These are phyloP conservation scores for Otus scops DNA, from an alignment of 2,797 vertebrate genomes.

Conservation along the genomic window DNA sequence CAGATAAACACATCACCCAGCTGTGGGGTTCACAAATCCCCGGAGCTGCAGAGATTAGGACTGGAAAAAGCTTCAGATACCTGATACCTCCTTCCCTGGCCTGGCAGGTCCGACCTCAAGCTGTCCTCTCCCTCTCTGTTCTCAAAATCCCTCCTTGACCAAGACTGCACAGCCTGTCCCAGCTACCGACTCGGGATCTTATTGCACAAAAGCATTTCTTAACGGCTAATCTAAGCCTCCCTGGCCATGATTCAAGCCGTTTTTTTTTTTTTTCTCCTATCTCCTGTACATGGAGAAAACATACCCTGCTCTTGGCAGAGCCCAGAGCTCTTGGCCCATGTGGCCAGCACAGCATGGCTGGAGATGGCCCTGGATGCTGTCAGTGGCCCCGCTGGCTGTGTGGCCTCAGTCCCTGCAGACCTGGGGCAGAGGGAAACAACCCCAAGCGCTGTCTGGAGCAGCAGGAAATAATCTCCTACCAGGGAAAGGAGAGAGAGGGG, in stretches of 20 bases:
- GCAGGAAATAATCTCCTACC: neutral
- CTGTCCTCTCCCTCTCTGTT: neutral
- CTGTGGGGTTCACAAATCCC: neutral
- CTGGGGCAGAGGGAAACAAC: neutral
- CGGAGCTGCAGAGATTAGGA: neutral
- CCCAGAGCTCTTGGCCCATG: neutral
- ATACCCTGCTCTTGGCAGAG: neutral
- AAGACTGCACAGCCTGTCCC: neutral
- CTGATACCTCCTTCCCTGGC: neutral
- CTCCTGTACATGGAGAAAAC: neutral
- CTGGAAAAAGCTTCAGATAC: neutral
- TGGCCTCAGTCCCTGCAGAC: neutral
- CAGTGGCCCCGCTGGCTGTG: accelerated
- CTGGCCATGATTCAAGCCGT: neutral
- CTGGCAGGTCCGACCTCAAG: neutral
- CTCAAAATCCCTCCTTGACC: neutral
- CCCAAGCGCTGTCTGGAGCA: neutral
- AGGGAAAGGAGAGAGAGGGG: neutral
- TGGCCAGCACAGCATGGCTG: neutral
- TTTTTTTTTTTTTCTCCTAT: neutral
- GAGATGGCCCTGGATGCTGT: neutral
- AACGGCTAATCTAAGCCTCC: neutral
- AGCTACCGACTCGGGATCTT: neutral
- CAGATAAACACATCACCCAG: neutral
- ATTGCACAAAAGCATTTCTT: neutral